Percentiles rank a stretch among this genome's conserved stretches.
Evolutionary conservation across 2,888 invertebrate species (phyloP).

Genomic region (Lysandra bellargus): DNA sequence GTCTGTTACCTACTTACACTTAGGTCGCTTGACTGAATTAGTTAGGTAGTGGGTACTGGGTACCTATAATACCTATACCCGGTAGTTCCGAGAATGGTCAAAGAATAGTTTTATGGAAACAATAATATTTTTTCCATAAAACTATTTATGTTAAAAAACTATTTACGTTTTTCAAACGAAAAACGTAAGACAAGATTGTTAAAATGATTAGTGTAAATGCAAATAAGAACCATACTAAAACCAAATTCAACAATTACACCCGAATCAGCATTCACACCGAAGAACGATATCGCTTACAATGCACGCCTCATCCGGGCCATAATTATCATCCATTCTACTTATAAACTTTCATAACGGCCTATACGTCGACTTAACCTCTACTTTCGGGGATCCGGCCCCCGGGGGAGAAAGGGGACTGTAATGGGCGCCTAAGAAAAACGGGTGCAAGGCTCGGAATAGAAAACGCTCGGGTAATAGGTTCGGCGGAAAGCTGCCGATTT

Average conservation of each 20-base stretch:
- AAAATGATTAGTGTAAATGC: neutral
- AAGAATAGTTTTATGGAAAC: too few relatives aligned
- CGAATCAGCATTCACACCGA: conserved; percentile 40
- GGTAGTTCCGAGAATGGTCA: too few relatives aligned
- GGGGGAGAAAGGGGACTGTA: conserved; percentile 63
- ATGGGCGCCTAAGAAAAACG: conserved; percentile 80
- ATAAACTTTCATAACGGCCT: conserved; percentile 80
- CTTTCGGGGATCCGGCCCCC: conserved; percentile 62
- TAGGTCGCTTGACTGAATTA: too few relatives aligned
- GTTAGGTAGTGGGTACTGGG: too few relatives aligned
- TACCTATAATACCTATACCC: too few relatives aligned
- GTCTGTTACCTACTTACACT: too few relatives aligned
- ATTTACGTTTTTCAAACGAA: too few relatives aligned
- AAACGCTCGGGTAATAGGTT: conserved; percentile 80
- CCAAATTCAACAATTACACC: conserved; percentile 5
- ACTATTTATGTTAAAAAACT: too few relatives aligned
- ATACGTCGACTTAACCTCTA: conserved; percentile 79
- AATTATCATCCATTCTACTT: conserved; percentile 81
- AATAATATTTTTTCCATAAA: too few relatives aligned
- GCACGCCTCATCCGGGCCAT: conserved; percentile 73
- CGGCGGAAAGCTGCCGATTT: conserved; percentile 79
- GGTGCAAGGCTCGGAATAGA: conserved; percentile 78
- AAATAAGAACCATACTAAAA: neutral
- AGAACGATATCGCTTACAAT: conserved; percentile 70
- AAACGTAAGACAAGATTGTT: neutral